Evolutionary conservation across 2,797 vertebrate species (phyloP).

Genomic region (Stomatorhinus walkeri): DNA sequence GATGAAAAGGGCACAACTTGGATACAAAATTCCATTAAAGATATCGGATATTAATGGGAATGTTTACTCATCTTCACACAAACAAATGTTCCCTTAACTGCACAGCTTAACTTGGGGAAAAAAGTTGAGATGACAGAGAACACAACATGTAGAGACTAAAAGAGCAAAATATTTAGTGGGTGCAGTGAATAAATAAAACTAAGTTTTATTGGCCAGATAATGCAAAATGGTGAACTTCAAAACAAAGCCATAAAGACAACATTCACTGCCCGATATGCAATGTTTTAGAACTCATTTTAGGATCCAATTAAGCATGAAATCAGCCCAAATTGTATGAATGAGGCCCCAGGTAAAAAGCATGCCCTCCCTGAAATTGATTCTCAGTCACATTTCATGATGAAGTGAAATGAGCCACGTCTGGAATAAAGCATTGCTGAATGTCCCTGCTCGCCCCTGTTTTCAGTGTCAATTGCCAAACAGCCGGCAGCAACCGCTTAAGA

Average conservation of each 20-base stretch:
- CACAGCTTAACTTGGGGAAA: background rate
- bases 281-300: background rate
- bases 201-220: background rate
- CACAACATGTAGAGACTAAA: background rate
- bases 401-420: background rate
- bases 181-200: background rate
- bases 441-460: background rate
- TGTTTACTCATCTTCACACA: background rate
- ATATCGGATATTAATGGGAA: background rate
- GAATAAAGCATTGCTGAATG: background rate
- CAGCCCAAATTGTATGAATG: background rate
- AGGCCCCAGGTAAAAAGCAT: slow-evolving; percentile 3
- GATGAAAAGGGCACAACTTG: background rate
- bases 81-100: background rate
- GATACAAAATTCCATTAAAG: background rate
- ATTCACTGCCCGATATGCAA: background rate
- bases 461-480: background rate
- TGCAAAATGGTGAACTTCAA: background rate
- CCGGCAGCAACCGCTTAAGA: background rate
- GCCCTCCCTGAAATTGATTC: background rate
- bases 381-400: background rate
- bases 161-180: background rate
- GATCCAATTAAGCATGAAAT: background rate
- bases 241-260: background rate
- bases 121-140: background rate